Evolutionary conservation across 2,113 vertebrate genomes (phyloP).

Genomic region (Calidris pygmaea): DNA sequence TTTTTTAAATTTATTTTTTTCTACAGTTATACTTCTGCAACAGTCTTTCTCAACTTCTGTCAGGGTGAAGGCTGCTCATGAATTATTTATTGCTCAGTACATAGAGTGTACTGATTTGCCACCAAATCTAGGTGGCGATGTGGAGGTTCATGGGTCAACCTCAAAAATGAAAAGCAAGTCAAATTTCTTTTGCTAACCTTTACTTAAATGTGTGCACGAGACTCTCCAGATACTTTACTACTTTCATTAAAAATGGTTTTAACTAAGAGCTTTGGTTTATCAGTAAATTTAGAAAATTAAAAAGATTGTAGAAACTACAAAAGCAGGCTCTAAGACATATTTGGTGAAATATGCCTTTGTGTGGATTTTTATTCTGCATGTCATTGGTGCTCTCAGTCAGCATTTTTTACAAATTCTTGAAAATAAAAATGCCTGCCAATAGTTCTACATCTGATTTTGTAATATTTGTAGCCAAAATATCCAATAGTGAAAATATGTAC

Average conservation of each 20-base stretch:
- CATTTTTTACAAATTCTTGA: neutral
- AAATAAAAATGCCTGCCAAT: neutral
- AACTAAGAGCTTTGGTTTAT: neutral
- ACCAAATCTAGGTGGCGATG: neutral
- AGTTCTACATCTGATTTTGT: neutral
- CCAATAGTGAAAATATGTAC: neutral
- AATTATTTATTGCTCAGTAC: slow-evolving; percentile 32
- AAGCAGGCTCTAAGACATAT: neutral
- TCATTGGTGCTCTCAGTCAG: neutral
- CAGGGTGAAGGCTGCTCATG: slow-evolving; percentile 10
- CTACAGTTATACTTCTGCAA: neutral
- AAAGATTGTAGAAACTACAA: neutral
- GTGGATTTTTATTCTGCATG: neutral
- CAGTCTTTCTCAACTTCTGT: slow-evolving; percentile 24
- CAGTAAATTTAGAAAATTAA: neutral
- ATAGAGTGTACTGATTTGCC: neutral
- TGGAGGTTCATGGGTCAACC: neutral
- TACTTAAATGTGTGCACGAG: neutral
- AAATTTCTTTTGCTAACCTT: neutral
- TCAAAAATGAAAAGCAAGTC: neutral
- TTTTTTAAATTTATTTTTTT: neutral
- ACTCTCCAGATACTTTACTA: neutral
- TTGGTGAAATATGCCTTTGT: neutral
- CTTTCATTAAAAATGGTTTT: neutral
- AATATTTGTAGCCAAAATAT: neutral